These are phyloP conservation scores for Etheostoma spectabile DNA, from an alignment of 2,113 vertebrate species.

Conservation along the genomic window DNA sequence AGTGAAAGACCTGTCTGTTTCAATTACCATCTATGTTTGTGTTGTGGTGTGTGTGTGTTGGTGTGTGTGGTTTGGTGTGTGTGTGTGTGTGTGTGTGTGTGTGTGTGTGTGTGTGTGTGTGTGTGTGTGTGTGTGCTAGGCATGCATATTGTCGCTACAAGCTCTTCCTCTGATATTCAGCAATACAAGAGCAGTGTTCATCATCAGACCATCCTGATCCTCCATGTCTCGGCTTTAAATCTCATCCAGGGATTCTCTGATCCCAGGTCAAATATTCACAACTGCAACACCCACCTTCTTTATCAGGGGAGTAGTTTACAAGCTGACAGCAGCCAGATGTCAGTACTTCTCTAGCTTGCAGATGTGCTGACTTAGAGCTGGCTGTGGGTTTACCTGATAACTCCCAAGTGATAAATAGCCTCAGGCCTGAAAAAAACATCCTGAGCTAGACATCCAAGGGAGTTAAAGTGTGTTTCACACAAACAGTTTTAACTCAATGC, in stretches of 20 bases:
- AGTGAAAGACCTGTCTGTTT: conserved; percentile 50
- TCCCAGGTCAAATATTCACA: conserved; percentile 64
- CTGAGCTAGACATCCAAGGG: conserved; percentile 29
- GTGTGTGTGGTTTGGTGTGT: too few species aligned
- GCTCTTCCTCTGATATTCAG: conserved; percentile 18
- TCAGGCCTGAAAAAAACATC: conserved; percentile 10
- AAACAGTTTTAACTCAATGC: neutral
- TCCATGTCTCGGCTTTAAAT: conserved; percentile 22
- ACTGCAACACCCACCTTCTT: conserved; percentile 35
- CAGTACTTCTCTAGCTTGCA: conserved; percentile 20
- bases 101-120: conserved; percentile 13
- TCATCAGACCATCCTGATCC: conserved; percentile 26
- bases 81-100: conserved; percentile 29
- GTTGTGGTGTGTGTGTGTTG: too few species aligned
- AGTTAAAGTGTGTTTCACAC: conserved; percentile 32
- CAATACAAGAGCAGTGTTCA: conserved; percentile 36
- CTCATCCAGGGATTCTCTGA: conserved; percentile 33
- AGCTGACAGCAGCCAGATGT: conserved; percentile 42
- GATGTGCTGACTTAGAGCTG: conserved; percentile 59
- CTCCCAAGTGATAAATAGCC: conserved; percentile 47
- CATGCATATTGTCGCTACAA: neutral
- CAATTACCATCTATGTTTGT: conserved; percentile 34
- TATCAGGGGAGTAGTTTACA: conserved; percentile 33
- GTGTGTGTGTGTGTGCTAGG: conserved; percentile 4
- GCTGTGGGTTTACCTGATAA: conserved; percentile 49